A percentile compares a stretch with the other conserved stretches of the same genome.
Conservation (phyloP, 2,797 vertebrate genomes). For the Microctenopoma steveboyesi region DNA sequence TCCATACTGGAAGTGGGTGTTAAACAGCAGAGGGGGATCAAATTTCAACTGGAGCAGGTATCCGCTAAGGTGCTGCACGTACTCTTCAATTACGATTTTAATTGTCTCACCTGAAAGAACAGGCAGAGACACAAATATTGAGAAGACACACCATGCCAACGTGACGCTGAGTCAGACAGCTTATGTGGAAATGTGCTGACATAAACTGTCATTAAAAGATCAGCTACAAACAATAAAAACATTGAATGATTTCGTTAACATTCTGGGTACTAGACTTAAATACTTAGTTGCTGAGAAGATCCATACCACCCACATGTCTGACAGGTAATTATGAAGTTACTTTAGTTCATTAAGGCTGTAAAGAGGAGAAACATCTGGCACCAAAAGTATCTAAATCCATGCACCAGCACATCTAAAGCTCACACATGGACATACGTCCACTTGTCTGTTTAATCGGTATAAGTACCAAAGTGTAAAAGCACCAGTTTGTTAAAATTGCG, state of each 20-base stretch:
- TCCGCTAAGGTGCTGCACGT: constrained; percentile 96
- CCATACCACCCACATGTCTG: no score
- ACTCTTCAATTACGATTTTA: constrained; percentile 94
- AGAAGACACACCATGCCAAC: no score
- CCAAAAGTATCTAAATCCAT: not conserved
- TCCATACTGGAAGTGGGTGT: constrained; percentile 89
- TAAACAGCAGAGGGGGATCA: constrained; percentile 90
- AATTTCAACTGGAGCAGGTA: constrained; percentile 93
- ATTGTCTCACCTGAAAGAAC: constrained; percentile 91
- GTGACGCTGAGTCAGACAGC: not conserved
- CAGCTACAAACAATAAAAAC: not conserved
- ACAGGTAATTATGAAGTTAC: not conserved
- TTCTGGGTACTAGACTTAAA: not conserved
- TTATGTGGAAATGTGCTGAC: not conserved
- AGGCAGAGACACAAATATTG: not conserved
- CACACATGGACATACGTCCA: not conserved
- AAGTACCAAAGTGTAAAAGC: not conserved
- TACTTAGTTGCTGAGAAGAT: not conserved
- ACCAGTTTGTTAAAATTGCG: no score
- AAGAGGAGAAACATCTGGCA: not conserved
- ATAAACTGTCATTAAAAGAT: not conserved
- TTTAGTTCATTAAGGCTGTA: not conserved
- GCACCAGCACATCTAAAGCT: not conserved
- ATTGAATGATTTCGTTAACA: not conserved
- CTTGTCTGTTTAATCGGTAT: not conserved